Evolutionary conservation across 2,113 vertebrate species (phyloP), one percentile per base, ranked within the genome.

Genomic region (Grus americana): DNA sequence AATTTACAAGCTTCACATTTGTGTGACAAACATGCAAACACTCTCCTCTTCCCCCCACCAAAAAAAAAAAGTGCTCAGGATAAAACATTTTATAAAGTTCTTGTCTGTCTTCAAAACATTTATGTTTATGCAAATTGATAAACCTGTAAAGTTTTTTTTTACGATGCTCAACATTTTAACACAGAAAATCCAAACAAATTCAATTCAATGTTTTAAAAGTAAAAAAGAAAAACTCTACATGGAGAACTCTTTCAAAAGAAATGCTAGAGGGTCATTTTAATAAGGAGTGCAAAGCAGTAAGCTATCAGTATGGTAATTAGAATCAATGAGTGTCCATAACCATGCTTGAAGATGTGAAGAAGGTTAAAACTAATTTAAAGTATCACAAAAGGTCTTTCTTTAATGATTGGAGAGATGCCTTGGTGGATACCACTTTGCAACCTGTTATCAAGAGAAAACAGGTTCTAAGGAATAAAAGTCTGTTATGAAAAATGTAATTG

Each of bases 361-460:
- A 92, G 82, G 83, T 96, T 97, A 89, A 96, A 94, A 92, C 80
- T 92, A 97, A 96, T 96, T 94, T 92, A 94, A 97, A 96, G 93
- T 86, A 94, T 90, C 81, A 94, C 66, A 89, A 84, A 96, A 96
- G 88, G 86, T 92, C 86, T 94, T 70, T 92, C 52, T 86, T 89
- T 75, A 97, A 95, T 0, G 66, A 92, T 67, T 94, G 49, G 50
- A 87, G 67, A 85, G 73, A 78, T 87, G 83, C 16, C 32, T 87
- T 71, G 21, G 38, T 88, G 44, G 65, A 93, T 88, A 93, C 83
- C 42, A 67, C 40, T 82, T 80, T 63, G 14, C 62, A 88, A 72
- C 50, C 34, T 54, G n/a, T 36, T 91, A 92, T 76, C 90, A 91
- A 85, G 81, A 63, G 42, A 85, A 87, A 95, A 86, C 15, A 84